These are phyloP conservation scores for Cantharis rufa DNA, from an alignment of 2,888 invertebrate species.

Conservation along the genomic window DNA sequence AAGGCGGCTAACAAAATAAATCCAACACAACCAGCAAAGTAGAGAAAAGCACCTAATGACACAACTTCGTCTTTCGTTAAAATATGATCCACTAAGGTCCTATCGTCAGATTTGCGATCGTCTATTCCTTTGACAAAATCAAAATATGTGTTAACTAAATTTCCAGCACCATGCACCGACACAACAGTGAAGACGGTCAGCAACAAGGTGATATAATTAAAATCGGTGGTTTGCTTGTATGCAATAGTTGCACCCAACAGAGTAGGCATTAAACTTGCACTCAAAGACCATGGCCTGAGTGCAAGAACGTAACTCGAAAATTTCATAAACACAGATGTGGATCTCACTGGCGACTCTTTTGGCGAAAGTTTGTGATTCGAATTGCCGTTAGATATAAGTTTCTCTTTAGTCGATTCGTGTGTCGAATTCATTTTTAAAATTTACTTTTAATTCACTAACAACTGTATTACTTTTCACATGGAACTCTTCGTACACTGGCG, in stretches of 20 bases:
- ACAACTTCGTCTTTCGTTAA: constrained; percentile 82
- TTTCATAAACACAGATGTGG: constrained; percentile 72
- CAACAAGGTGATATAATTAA: constrained; percentile 78
- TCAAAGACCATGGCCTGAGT: constrained; percentile 91
- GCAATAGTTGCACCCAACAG: constrained; percentile 87
- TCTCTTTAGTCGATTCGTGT: constrained; percentile 14
- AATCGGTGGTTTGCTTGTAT: constrained; percentile 77
- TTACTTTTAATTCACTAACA: background rate
- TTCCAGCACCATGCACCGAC: constrained; percentile 94
- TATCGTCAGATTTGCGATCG: constrained; percentile 89
- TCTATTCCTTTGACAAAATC: constrained; percentile 97
- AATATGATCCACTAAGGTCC: constrained; percentile 92
- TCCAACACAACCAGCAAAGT: constrained; percentile 76
- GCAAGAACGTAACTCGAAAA: constrained; percentile 87
- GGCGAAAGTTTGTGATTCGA: constrained; percentile 2
- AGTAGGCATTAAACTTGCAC: constrained; percentile 89
- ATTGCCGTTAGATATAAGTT: constrained; percentile 28
- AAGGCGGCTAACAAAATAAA: constrained; percentile 56
- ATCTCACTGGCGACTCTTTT: background rate
- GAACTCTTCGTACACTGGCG: background rate
- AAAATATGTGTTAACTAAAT: constrained; percentile 95
- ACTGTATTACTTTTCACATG: background rate
- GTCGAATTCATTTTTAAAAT: constrained; percentile 3
- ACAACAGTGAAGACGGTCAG: constrained; percentile 85
- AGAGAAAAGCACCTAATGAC: constrained; percentile 85